phyloP scores from a whole-genome alignment of 2,113 vertebrate genomes.

The Ursus arctos region DNA sequence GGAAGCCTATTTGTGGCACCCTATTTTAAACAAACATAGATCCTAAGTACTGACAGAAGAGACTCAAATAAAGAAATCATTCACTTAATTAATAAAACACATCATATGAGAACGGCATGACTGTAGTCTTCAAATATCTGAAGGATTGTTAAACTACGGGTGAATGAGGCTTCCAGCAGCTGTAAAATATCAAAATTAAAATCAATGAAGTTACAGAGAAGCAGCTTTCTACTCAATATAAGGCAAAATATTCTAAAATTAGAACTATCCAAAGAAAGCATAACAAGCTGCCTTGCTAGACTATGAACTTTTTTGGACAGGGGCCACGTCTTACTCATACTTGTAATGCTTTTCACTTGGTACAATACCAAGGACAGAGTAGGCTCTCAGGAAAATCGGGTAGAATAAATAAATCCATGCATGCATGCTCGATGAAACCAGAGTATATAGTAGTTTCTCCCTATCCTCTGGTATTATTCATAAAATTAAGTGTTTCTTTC shows the following conservation, averaged over 20 bases:
- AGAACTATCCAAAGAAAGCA: not conserved
- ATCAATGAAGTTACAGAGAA: not conserved
- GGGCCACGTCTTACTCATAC: not conserved
- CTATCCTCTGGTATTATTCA: not conserved
- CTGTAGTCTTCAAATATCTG: not conserved
- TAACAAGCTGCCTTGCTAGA: not conserved
- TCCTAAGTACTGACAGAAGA: not conserved
- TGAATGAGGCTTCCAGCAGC: not conserved
- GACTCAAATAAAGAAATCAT: slow-evolving; percentile 1
- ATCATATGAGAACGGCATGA: not conserved
- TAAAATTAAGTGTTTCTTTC: not conserved
- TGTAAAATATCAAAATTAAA: not conserved
- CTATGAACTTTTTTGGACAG: not conserved
- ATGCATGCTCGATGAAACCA: not conserved
- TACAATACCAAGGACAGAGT: not conserved
- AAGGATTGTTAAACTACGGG: not conserved
- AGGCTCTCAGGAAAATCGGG: not conserved
- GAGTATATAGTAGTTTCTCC: not conserved
- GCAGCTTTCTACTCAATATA: not conserved
- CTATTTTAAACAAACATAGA: not conserved
- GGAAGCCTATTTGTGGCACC: not conserved
- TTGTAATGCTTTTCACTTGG: not conserved
- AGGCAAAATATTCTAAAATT: not conserved
- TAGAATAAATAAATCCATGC: not conserved
- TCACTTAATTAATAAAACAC: not conserved